Conservation (phyloP, 2,113 vertebrate genomes). For the Danionella cerebrum region DNA sequence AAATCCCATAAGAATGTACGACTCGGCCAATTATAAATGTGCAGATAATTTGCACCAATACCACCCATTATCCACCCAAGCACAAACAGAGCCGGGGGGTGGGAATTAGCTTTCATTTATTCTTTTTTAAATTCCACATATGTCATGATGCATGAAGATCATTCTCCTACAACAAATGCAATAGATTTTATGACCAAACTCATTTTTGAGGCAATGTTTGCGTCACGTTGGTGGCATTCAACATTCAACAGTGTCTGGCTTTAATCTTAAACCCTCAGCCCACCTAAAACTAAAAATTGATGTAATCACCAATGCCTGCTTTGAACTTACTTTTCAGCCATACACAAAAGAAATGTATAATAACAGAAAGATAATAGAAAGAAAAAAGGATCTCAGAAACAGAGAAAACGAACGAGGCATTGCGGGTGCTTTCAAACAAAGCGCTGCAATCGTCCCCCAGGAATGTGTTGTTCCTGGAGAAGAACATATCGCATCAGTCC, state of each 20-base stretch:
- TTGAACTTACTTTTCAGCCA: slow-evolving; percentile 29
- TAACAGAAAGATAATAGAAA: slow-evolving; percentile 18
- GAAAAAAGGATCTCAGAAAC: background rate
- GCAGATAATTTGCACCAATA: background rate
- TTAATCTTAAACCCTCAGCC: slow-evolving; percentile 23
- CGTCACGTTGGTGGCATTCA: too few relatives aligned
- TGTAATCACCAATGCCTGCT: slow-evolving; percentile 7
- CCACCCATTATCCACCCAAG: background rate
- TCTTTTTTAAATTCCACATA: background rate
- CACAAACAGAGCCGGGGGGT: background rate
- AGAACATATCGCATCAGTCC: background rate
- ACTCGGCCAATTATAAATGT: slow-evolving; percentile 9
- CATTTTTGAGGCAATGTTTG: too few relatives aligned
- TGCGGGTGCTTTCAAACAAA: slow-evolving; percentile 32
- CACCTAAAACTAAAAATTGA: background rate
- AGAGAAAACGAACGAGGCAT: background rate
- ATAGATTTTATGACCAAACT: background rate
- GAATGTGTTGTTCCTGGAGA: background rate
- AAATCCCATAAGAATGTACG: slow-evolving; percentile 9
- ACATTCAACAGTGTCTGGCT: background rate
- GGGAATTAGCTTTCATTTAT: background rate
- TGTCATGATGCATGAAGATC: background rate
- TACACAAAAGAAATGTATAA: slow-evolving; percentile 17
- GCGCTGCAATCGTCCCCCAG: slow-evolving; percentile 31
- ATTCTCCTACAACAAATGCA: background rate